Percentiles rank a stretch among this genome's conserved stretches.
phyloP scores from a whole-genome alignment of 2,888 invertebrate species.

The Drosophila suboccidentalis region DNA sequence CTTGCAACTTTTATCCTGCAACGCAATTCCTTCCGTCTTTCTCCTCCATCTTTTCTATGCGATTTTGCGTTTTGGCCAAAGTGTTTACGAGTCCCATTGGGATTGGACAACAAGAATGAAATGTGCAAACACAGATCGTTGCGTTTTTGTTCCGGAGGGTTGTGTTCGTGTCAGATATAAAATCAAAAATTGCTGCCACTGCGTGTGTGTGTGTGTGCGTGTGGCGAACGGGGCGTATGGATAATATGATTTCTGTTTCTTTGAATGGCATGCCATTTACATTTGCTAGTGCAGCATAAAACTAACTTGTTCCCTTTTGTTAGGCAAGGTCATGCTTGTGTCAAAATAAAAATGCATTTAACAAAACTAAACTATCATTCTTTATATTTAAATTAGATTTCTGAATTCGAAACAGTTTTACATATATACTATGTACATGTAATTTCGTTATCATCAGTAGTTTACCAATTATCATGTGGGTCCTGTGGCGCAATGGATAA shows the following conservation, averaged over 20 bases:
- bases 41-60: background rate
- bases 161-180: slow-evolving; percentile 30
- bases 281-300: slow-evolving; percentile 51
- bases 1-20: slow-evolving; percentile 24
- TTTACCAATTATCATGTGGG: slow-evolving; percentile 37
- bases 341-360: background rate
- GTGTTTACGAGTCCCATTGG: slow-evolving; percentile 68
- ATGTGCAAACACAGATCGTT: slow-evolving; percentile 64
- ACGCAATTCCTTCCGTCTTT: slow-evolving; percentile 1
- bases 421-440: background rate
- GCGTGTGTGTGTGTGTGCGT: slow-evolving; percentile 15
- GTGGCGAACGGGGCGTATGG: slow-evolving; percentile 42
- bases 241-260: slow-evolving; percentile 63
- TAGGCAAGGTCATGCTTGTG: slow-evolving; percentile 33
- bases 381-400: background rate
- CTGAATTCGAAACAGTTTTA: background rate
- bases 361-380: background rate
- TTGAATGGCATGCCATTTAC: slow-evolving; percentile 60
- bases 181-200: slow-evolving; percentile 59
- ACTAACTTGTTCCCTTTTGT: slow-evolving; percentile 27
- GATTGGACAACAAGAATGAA: slow-evolving; percentile 60
- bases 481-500: slow-evolving; percentile 86
- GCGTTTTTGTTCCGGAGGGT: slow-evolving; percentile 38
- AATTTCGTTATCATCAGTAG: background rate
- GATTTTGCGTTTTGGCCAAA: slow-evolving; percentile 42